Conservation (phyloP, 2,888 invertebrate genomes). For the Rhorus exstirpatorius region DNA sequence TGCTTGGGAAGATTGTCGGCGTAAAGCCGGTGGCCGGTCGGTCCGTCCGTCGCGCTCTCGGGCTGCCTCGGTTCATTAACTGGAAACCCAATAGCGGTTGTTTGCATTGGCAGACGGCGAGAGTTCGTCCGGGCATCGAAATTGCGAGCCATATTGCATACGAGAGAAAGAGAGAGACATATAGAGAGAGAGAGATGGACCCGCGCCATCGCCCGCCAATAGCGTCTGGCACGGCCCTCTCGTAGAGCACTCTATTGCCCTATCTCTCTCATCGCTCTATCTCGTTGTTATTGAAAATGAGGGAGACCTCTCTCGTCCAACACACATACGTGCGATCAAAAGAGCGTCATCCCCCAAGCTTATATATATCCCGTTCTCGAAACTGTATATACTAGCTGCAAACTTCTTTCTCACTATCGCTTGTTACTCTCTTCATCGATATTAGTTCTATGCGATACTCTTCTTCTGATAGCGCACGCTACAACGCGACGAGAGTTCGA, state of each 20-base stretch:
- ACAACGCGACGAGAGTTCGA: constrained; percentile 61
- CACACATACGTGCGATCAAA: constrained; percentile 52
- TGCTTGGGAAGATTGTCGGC: constrained; percentile 79
- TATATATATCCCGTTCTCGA: constrained; percentile 25
- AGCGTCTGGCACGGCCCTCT: constrained; percentile 72
- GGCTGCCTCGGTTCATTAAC: constrained; percentile 82
- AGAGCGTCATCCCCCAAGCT: constrained; percentile 43
- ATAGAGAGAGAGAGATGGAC: constrained; percentile 39
- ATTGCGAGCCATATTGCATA: constrained; percentile 83
- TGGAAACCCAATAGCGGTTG: constrained; percentile 83
- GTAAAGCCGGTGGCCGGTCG: constrained; percentile 71
- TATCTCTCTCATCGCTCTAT: constrained; percentile 36
- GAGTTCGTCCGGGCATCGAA: constrained; percentile 78
- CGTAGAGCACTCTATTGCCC: constrained; percentile 38
- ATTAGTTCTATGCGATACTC: constrained; percentile 50
- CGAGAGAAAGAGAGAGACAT: constrained; percentile 67
- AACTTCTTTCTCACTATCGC: constrained; percentile 33
- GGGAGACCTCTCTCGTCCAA: constrained; percentile 63
- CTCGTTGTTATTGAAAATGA: constrained; percentile 72
- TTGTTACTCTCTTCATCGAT: constrained; percentile 50
- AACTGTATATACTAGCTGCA: constrained; percentile 28
- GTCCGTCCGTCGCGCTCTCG: constrained; percentile 59
- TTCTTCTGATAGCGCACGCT: constrained; percentile 46
- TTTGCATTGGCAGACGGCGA: constrained; percentile 83
- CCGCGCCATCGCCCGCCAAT: constrained; percentile 66